phyloP scores from a whole-genome alignment of 1,140 invertebrate genomes.

The Polyergus mexicanus region DNA sequence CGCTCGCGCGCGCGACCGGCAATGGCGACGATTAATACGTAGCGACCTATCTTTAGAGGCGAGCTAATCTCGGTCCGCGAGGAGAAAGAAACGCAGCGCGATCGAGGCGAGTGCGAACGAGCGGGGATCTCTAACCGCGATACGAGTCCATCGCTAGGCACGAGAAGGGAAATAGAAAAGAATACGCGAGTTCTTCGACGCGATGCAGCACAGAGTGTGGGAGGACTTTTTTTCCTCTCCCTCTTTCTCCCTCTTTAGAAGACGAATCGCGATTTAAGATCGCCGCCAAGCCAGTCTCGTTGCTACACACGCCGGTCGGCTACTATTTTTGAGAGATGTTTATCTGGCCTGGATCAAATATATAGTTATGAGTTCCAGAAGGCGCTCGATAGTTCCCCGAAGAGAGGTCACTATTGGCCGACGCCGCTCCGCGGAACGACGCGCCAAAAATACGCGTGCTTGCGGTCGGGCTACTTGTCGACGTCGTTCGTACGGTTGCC shows the following conservation, averaged over 20 bases:
- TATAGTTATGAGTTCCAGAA: conserved; percentile 85
- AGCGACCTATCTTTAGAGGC: conserved; percentile 75
- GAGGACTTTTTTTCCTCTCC: neutral
- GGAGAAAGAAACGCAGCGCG: conserved; percentile 71
- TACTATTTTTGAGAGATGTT: conserved; percentile 85
- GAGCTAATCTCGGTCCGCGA: conserved; percentile 67
- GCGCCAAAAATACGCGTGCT: conserved; percentile 72
- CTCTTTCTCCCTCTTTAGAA: conserved; percentile 3
- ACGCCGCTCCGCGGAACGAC: conserved; percentile 58
- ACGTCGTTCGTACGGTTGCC: conserved; percentile 48
- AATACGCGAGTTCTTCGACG: conserved; percentile 9
- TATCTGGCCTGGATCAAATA: conserved; percentile 84
- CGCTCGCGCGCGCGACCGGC: conserved; percentile 65
- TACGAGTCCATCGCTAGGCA: neutral
- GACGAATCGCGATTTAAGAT: conserved; percentile 49
- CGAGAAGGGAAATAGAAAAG: neutral
- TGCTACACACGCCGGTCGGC: neutral
- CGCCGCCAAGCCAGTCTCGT: neutral
- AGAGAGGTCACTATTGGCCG: conserved; percentile 82
- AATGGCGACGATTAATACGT: conserved; percentile 71
- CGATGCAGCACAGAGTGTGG: neutral
- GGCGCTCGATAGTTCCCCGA: conserved; percentile 83
- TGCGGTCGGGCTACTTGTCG: conserved; percentile 61
- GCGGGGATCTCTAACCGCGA: conserved; percentile 40
- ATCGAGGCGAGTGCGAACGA: conserved; percentile 65